Base-by-base conservation (phyloP, 2,888 invertebrate species). In the Melipona beecheii region DNA sequence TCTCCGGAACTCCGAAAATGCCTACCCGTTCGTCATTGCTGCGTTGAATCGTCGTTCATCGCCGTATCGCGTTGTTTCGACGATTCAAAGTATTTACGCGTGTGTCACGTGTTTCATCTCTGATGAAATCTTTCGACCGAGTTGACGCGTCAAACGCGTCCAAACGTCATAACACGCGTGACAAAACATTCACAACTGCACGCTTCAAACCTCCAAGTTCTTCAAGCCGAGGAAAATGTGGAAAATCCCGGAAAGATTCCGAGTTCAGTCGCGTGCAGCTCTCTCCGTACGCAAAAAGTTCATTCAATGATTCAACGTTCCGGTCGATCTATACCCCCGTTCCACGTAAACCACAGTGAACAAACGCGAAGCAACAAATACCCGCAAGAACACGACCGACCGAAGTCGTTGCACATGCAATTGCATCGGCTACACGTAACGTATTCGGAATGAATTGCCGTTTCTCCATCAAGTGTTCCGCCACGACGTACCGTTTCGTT, bases 361-460 rank as follows among this genome's bases (percentile, higher is more conserved):
- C 71, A 11, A 58, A 27, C 24, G n/a, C 50, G 19, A 31, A 21
- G 21, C 15, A 60, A 21, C 60, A 50, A 72, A 49, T 6, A 62
- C 15, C 27, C 27, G 50, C 27, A 21, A 62, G 72, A 60, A 72
- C 21, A 62, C 17, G 24, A 19, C 15, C 11, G 15, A 43, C 52
- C 21, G 24, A 65, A 36, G 43, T 4, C 43, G 43, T 4, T 56
- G 21, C 36, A 43, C 74, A 19, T 43, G 54, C 74, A 43, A 75
- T 65, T 27, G 43, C 52, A 56, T 54, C 74, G 24, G 43, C 6
- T 43, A 54, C 54, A 52, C 65, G 73, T n/a, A 54, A 65, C 65
- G 54, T 65, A 74, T 56, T 52, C 65, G 50, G 49, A 81, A 75
- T 49, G 58, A 80, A 75, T 80, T 60, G 81, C 65, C 65, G 49